Evolutionary conservation across 2,113 vertebrate species (phyloP).

Genomic region (Haplotaxodon microlepis): DNA sequence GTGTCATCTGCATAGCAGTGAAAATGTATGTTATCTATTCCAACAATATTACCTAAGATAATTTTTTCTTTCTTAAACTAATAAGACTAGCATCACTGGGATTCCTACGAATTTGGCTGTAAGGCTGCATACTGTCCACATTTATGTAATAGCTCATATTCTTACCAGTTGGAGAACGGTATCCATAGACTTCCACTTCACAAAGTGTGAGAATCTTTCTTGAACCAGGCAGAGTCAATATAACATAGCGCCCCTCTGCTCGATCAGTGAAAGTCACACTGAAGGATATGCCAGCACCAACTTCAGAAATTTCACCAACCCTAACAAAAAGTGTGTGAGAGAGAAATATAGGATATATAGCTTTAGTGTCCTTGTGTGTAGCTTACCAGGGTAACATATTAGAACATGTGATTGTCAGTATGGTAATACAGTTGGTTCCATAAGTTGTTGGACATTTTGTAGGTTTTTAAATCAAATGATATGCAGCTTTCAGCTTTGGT

Average conservation of each 20-base stretch:
- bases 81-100: not conserved
- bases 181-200: conserved; percentile 49
- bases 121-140: not conserved
- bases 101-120: not conserved
- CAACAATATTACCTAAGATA: not conserved
- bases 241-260: conserved; percentile 26
- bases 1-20: not conserved
- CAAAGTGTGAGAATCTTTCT: not conserved
- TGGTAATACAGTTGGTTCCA: not conserved
- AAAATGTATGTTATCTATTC: not conserved
- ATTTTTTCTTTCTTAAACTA: not conserved
- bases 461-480: not conserved
- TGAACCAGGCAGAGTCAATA: not conserved
- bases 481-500: not conserved
- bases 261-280: not conserved
- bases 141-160: not conserved
- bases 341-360: not conserved
- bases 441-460: rapidly evolving
- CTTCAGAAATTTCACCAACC: not conserved
- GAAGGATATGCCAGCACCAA: not conserved
- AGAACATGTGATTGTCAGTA: not conserved
- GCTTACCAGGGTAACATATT: not conserved
- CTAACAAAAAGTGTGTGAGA: not conserved
- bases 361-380: rapidly evolving
- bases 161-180: conserved; percentile 26